Base-by-base conservation (phyloP, 2,113 vertebrate genomes). In the Eleginops maclovinus region DNA sequence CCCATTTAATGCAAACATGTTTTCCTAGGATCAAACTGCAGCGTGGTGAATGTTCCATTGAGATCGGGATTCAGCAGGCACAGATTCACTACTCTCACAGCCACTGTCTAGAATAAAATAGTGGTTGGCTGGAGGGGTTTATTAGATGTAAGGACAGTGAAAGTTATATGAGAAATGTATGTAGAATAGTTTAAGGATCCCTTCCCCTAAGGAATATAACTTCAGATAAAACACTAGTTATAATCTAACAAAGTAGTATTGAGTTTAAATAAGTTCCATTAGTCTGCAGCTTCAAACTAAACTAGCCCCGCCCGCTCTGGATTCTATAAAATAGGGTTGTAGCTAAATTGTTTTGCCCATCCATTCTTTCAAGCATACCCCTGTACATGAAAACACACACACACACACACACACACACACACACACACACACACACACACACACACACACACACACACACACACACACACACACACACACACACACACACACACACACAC, bases 401-500 rank as follows among this genome's bases (percentile, higher is more conserved):
- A 54, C 50, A 55, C 31, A 50, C n/a, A n/a, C n/a, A n/a, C n/a
- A n/a, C n/a, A n/a, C n/a, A n/a, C n/a, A n/a, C n/a, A 3, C 3
- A 13, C 40, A 24, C 21, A 44, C 41, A 63, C 15, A 12, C 44
- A 26, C 58, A 31, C 24, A n/a, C n/a, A 3, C 3, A 13, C 40
- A 24, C 21, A 44, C 41, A 63, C 15, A 12, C 44, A 26, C 58
- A 31, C 24, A n/a, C n/a, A 3, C 3, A 13, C 40, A 24, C 21
- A 44, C 41, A 63, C 15, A 12, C 44, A 26, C 58, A 31, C 24
- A n/a, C 43, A 26, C 65, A 40, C 50, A 44, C 46, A 49, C 43
- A 26, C 65, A 40, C 50, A 44, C 46, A 49, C 43, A 26, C 65
- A 40, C 50, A 44, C 46, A 49, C 43, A 26, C 65, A 40, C 50